phyloP scores from a whole-genome alignment of 2,113 vertebrate species.

The Pandion haliaetus region DNA sequence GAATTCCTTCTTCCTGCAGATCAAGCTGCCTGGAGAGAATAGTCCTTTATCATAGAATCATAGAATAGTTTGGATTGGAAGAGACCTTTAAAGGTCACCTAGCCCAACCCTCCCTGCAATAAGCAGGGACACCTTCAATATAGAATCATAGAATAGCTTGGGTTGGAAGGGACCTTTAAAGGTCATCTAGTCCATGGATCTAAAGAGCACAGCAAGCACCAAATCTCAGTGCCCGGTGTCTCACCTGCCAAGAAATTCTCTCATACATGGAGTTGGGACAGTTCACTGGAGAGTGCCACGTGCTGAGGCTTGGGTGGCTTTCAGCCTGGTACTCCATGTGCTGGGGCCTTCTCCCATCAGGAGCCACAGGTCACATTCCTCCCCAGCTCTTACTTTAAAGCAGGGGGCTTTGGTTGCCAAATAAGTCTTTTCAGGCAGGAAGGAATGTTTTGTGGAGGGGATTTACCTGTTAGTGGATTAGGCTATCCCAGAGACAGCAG shows the following conservation, averaged over 20 bases:
- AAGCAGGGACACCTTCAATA: too few species aligned
- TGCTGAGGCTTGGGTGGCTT: not conserved
- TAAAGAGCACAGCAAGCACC: not conserved
- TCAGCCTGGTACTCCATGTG: not conserved
- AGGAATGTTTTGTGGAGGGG: constrained; percentile 49
- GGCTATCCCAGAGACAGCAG: not conserved
- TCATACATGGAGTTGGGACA: fast-evolving
- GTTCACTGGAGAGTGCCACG: not conserved
- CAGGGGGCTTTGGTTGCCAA: constrained; percentile 11
- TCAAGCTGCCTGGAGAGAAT: not conserved
- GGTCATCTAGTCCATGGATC: not conserved
- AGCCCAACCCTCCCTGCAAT: not conserved
- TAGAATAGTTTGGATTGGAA: not conserved
- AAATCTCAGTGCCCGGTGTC: not conserved
- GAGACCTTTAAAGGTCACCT: not conserved
- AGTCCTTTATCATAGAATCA: not conserved
- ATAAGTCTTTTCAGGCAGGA: constrained; percentile 34
- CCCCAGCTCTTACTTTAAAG: constrained; percentile 12
- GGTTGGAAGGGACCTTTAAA: not conserved
- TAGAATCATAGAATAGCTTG: not conserved
- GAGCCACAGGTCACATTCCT: constrained; percentile 38
- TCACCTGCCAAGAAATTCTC: not conserved
- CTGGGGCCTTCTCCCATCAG: not conserved
- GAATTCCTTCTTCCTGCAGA: not conserved
- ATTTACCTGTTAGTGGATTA: constrained; percentile 55